Evolutionary conservation across 1,140 invertebrate species (phyloP), one percentile per base, ranked within the genome.

Genomic region (Trichoplusia ni): DNA sequence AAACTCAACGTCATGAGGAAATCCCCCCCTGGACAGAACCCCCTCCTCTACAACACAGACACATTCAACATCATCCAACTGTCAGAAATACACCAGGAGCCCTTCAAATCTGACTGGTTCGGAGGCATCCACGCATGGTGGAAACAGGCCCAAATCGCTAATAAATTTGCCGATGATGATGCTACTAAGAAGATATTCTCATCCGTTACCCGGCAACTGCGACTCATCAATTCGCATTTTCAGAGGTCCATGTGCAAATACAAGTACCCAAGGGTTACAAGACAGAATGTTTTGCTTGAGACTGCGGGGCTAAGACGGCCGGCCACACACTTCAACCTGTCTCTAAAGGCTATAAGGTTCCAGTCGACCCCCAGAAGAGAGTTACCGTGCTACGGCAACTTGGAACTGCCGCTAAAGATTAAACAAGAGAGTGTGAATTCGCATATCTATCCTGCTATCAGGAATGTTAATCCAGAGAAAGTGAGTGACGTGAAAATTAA

Each of bases 341-440:
- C 79, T 0, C 44, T 91, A 25, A 87, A 76, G 40, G 87, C 89
- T 1, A 84, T 91, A 1, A 81, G 82, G 58, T 91, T 91, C 38
- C 82, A 88, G 59, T 75, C 83, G 0, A 79, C 82, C 4, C 82
- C 87, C 0, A 77, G 85, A 53, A 83, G 89, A 38, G 74, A 89
- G 46, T 65, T 91, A n/a, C 90, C 90, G 0, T 91, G 89, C 54
- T 91, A 91, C 62, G 90, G 90, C 1, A 91, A 91, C 35, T 61
- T 91, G 53, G 89, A 90, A 67, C 67, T 91, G 46, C 86, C 89
- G 0, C 73, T 85, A 4, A 90, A 90, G 63, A 82, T 88, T 0
- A 91, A 91, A 42, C 88, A 91, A 47, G 90, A 90, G n/a, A 69
- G 38, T 64, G 1, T 69, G 71, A 60, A 0, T 64, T 21, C 79